Percentiles rank a stretch among this genome's conserved stretches.
Conservation (phyloP, 2,888 invertebrate genomes). For the Sesamia inferens region DNA sequence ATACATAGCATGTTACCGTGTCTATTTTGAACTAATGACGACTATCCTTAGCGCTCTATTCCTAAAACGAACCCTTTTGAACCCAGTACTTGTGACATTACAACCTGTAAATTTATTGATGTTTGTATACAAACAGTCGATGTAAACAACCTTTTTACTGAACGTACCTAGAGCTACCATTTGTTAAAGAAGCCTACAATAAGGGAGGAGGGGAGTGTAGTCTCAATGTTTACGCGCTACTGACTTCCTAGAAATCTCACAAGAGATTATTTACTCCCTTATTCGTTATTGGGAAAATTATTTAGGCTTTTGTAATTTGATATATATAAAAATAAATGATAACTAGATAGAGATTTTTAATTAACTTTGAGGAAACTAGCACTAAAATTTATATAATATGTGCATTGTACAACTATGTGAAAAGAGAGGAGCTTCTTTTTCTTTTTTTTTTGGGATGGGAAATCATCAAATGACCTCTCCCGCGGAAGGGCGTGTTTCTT, state of each 20-base stretch:
- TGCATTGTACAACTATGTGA: too few relatives aligned
- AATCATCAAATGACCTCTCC: too few relatives aligned
- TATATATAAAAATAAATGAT: conserved; percentile 20
- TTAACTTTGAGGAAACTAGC: too few relatives aligned
- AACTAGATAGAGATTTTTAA: background rate
- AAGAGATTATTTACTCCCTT: conserved; percentile 34
- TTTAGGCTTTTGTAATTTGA: conserved; percentile 22
- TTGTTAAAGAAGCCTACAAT: conserved; percentile 19
- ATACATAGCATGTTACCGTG: background rate
- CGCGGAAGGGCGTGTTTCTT: too few relatives aligned
- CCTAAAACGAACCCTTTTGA: conserved; percentile 9
- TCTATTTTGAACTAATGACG: background rate
- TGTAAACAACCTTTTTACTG: conserved; percentile 51
- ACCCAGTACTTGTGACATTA: conserved; percentile 17
- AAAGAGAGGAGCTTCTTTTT: too few relatives aligned
- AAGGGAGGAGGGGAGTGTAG: background rate
- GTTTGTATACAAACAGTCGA: conserved; percentile 40
- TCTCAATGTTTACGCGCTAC: conserved; percentile 51
- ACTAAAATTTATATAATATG: too few relatives aligned
- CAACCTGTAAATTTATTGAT: conserved; percentile 28
- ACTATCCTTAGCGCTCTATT: background rate
- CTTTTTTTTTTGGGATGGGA: too few relatives aligned
- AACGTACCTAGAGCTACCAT: conserved; percentile 37
- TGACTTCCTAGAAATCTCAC: conserved; percentile 40
- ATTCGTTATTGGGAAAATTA: conserved; percentile 44